Conservation (phyloP, 2,113 vertebrate genomes). For the Zosterops hypoxanthus region DNA sequence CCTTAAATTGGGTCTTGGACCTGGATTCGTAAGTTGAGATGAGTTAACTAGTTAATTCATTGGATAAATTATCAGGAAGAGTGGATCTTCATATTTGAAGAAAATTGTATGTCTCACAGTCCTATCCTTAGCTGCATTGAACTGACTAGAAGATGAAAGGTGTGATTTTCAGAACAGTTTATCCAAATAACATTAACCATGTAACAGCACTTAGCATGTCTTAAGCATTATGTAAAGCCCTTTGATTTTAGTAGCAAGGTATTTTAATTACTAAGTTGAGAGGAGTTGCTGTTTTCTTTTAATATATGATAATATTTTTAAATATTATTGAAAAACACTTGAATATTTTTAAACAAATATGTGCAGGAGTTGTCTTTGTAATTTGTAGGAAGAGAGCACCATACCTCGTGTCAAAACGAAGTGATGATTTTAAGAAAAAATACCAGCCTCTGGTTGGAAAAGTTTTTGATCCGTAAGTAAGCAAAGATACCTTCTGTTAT, state of each 20-base stretch:
- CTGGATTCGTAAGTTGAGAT: constrained; percentile 74
- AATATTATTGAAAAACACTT: background rate
- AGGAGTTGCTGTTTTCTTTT: background rate
- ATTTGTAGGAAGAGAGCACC: constrained; percentile 75
- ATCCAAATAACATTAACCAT: background rate
- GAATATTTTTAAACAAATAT: background rate
- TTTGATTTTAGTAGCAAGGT: background rate
- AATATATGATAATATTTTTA: background rate
- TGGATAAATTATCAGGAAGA: background rate
- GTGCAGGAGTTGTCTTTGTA: background rate
- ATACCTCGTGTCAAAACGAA: constrained; percentile 73
- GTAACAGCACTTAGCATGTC: background rate
- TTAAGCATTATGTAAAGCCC: background rate
- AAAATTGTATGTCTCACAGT: background rate
- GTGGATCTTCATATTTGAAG: background rate
- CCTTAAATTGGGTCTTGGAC: constrained; percentile 78
- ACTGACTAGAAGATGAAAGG: background rate
- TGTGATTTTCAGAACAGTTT: background rate
- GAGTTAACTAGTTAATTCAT: background rate
- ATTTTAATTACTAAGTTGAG: background rate
- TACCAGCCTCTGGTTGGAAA: constrained; percentile 75
- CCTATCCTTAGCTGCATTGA: background rate
- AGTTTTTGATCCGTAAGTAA: constrained; percentile 76
- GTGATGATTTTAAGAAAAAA: constrained; percentile 80
- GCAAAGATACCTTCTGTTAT: background rate